Percentiles rank a stretch among this genome's conserved stretches.
These are phyloP conservation scores for Mesorhabditis spiculigera DNA, from an alignment of 2,888 invertebrate species.

Conservation along the genomic window DNA sequence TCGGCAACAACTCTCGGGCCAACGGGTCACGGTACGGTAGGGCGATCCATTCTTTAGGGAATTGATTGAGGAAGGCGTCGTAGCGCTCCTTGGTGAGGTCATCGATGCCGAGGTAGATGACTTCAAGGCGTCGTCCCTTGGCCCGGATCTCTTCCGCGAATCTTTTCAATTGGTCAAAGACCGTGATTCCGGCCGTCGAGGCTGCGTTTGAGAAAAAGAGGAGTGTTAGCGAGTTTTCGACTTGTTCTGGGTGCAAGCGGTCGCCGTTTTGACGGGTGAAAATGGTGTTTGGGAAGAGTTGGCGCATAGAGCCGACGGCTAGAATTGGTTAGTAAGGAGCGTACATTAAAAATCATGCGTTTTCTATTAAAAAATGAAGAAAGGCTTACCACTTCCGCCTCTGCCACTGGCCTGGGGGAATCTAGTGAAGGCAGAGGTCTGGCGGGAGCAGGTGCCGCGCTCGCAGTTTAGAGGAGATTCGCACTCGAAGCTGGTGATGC, in stretches of 20 bases:
- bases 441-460: not conserved
- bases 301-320: not conserved
- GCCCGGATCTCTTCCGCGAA: no score
- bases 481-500: not conserved
- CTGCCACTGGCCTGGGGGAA: no score
- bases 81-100: not conserved
- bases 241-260: not conserved
- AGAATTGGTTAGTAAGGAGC: not conserved
- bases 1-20: not conserved
- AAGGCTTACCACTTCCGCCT: no score
- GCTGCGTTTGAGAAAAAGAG: not conserved
- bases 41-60: not conserved
- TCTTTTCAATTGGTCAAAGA: not conserved
- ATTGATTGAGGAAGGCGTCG: not conserved
- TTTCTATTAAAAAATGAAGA: no score
- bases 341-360: no score
- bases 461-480: constrained; percentile 1
- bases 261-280: not conserved
- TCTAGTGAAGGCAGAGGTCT: no score
- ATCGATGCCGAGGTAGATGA: not conserved
- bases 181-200: not conserved
- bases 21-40: not conserved
- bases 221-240: not conserved
- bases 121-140: not conserved
- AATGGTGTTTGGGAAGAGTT: not conserved